Conservation (phyloP, 2,113 vertebrate species). For the Anthoscopus minutus region DNA sequence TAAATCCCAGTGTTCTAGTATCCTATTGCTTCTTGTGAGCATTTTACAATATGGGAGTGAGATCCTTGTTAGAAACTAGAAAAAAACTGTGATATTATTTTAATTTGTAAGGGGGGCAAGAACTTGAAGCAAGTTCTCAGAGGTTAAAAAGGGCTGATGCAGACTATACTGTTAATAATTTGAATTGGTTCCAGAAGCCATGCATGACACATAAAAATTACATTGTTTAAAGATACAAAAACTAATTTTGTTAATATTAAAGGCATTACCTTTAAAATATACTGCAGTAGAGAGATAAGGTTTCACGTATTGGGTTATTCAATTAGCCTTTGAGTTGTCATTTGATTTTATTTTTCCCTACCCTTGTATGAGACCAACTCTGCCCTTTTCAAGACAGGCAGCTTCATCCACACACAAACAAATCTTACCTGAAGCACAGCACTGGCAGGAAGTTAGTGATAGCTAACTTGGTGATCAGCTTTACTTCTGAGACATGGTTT, state of each 20-base stretch:
- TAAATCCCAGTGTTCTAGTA: not conserved
- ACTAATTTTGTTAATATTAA: not conserved
- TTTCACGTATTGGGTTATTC: not conserved
- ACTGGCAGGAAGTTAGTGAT: not conserved
- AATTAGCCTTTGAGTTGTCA: not conserved
- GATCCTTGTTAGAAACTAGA: not conserved
- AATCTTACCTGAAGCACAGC: not conserved
- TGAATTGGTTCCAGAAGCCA: not conserved
- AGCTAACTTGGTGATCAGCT: not conserved
- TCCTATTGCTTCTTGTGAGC: not conserved
- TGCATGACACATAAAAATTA: not conserved
- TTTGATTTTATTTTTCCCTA: not conserved
- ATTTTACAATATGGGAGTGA: not conserved
- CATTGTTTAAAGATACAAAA: not conserved
- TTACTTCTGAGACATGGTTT: not conserved
- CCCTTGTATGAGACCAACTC: not conserved
- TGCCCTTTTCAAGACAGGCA: not conserved
- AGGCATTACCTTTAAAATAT: not conserved
- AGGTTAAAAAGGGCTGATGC: not conserved
- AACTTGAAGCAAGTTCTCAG: not conserved
- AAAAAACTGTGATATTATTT: not conserved
- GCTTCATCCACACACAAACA: not conserved
- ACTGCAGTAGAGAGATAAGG: not conserved
- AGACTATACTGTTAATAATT: not conserved
- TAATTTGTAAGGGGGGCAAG: not conserved